A percentile compares a stretch with the other conserved stretches of the same genome.
Conservation (phyloP, 2,888 invertebrate species). For the Didymodactylos carnosus region DNA sequence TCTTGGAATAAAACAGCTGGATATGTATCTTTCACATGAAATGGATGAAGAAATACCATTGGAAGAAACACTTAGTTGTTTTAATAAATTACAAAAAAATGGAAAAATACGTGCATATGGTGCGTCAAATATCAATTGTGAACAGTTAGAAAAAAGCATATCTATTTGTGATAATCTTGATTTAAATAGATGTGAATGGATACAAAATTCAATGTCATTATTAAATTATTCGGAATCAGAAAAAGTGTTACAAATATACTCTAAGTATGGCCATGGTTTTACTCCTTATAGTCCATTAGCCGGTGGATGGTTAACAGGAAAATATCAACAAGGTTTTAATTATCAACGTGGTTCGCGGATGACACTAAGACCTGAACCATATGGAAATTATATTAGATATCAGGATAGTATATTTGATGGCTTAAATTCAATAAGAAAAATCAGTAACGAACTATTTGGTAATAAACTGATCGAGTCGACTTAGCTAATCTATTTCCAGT, state of each 20-base stretch:
- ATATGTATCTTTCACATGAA: slow-evolving; percentile 17
- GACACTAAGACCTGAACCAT: neutral
- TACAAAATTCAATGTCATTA: neutral
- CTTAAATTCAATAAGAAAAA: neutral
- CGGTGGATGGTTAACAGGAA: slow-evolving; percentile 14
- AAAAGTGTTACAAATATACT: neutral
- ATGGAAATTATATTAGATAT: neutral
- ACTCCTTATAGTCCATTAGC: neutral
- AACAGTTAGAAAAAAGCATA: slow-evolving; percentile 24
- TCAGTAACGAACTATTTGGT: neutral
- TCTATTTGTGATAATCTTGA: neutral
- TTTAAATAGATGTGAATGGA: neutral
- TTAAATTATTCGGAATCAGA: neutral
- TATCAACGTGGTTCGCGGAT: neutral
- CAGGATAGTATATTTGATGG: neutral
- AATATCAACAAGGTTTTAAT: slow-evolving; percentile 7
- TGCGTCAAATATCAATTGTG: slow-evolving; percentile 24
- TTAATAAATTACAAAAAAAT: slow-evolving; percentile 23
- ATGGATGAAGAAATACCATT: slow-evolving; percentile 25
- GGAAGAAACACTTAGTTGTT: slow-evolving; percentile 24
- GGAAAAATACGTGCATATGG: slow-evolving; percentile 28
- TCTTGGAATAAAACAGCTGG: neutral
- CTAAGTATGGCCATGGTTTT: neutral
- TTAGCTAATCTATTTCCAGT: neutral
- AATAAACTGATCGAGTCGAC: neutral